Evolutionary conservation across 2,888 invertebrate genomes (phyloP).

Genomic region (Phortica okadai): DNA sequence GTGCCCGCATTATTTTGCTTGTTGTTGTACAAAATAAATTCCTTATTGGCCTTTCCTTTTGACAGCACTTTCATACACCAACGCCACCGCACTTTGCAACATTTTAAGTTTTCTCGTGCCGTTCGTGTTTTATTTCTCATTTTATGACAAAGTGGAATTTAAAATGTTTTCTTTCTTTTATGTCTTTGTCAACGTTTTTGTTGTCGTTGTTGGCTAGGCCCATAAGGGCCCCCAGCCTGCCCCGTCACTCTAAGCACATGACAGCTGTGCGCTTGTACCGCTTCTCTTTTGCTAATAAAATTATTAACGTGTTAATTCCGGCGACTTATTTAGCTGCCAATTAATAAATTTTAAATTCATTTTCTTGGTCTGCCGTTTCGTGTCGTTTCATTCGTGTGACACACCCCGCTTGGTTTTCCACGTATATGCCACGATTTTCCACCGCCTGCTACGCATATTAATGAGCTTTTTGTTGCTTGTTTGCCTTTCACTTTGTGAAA

Average conservation of each 20-base stretch:
- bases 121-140: conserved; percentile 53
- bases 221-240: background rate
- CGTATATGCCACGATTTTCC: conserved; percentile 6
- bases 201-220: conserved; percentile 4
- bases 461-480: conserved; percentile 63
- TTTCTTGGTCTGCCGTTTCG: conserved; percentile 23
- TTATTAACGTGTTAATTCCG: conserved; percentile 70
- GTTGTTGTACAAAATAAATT: background rate
- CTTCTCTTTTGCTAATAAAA: conserved; percentile 58
- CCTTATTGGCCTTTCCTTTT: background rate
- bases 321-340: conserved; percentile 70
- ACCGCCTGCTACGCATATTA: conserved; percentile 62
- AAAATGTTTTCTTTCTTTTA: conserved; percentile 52
- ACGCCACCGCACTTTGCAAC: conserved; percentile 57
- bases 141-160: conserved; percentile 64
- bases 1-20: background rate
- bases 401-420: conserved; percentile 25
- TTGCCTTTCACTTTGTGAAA: conserved; percentile 40
- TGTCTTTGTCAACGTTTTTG: conserved; percentile 42
- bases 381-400: background rate
- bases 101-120: conserved; percentile 36
- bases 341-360: conserved; percentile 66
- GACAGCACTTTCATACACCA: conserved; percentile 13
- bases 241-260: background rate
- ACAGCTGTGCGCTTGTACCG: conserved; percentile 9